Evolutionary conservation across 2,888 invertebrate species (phyloP), one percentile per base, ranked within the genome.

Genomic region (Cephonodes hylas): DNA sequence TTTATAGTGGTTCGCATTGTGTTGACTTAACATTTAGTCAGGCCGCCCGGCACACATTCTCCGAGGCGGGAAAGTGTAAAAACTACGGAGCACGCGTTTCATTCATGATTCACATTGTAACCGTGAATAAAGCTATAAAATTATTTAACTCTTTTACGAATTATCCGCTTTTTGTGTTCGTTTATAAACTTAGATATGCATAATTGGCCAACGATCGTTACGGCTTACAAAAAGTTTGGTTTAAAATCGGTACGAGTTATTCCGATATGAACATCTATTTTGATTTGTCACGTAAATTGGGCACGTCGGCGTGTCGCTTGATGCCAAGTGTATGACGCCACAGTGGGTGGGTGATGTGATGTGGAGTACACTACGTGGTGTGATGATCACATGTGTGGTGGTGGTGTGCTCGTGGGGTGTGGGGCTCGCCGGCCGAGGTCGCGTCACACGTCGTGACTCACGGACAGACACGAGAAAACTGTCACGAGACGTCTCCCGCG

Each of bases 131-230:
- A 46, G 23, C 23, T 46, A 46, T 46, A 58, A 57, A 62, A 59
- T 61, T 61, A 60, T 66, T 63, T 61, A 61, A 63, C 42, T 63
- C 58, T 61, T 63, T 59, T 18, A 60, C 58, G 44, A 62, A 64
- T 64, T 64, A 58, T 62, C 60, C 64, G 22, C 23, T 46, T 22
- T 46, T 10, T 18, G 46, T 46, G 22, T n/a, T 5, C 22, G 23
- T 45, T 20, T 4, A 3, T 8, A 38, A 8, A n/a, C n/a, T 45
- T 45, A 10, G 44, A 20, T 45, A 20, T 42, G 13, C 13, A 13
- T 10, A 46, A 7, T 13, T 46, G 46, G 46, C 46, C 23, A 38
- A 5, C 13, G n/a, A 38, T 38, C n/a, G 38, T 38, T n/a, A 38
- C n/a, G n/a, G 38, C 13, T 38, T n/a, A 38, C n/a, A 38, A 38